Percentiles rank a stretch among this genome's conserved stretches.
These are phyloP conservation scores for Smithornis capensis DNA, from an alignment of 2,113 vertebrate species.

Conservation along the genomic window DNA sequence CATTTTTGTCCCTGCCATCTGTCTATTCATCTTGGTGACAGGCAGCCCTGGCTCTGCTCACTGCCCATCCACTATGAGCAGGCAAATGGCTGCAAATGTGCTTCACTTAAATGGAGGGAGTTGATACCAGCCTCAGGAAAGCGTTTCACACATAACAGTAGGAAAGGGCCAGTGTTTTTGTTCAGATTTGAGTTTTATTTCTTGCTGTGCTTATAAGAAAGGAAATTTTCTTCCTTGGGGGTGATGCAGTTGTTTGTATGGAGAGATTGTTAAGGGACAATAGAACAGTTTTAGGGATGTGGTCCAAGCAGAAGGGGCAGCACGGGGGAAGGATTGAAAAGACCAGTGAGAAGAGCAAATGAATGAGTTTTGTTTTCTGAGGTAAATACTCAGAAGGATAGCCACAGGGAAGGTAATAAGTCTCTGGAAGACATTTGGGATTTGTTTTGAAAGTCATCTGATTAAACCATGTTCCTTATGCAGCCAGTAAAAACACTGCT, in stretches of 20 bases:
- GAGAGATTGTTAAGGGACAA: neutral
- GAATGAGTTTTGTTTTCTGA: neutral
- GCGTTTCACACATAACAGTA: neutral
- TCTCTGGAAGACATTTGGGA: neutral
- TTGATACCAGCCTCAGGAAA: constrained; percentile 18
- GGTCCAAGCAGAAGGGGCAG: neutral
- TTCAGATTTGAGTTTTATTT: neutral
- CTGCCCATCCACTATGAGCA: neutral
- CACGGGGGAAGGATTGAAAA: neutral
- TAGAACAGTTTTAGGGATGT: neutral
- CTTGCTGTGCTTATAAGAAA: neutral
- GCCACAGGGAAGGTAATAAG: neutral
- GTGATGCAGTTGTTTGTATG: neutral
- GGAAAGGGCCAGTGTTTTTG: neutral
- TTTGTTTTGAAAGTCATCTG: constrained; percentile 13
- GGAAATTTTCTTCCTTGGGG: constrained; percentile 6
- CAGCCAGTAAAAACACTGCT: neutral
- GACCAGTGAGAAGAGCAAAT: neutral
- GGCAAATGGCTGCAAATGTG: neutral
- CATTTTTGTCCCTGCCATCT: constrained; percentile 43
- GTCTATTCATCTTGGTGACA: constrained; percentile 37
- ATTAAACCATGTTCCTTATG: neutral
- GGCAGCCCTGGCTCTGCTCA: neutral
- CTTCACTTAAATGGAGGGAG: neutral
- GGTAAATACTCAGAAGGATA: neutral